Evolutionary conservation across 2,797 vertebrate genomes (phyloP).

Genomic region (Thunnus albacares): DNA sequence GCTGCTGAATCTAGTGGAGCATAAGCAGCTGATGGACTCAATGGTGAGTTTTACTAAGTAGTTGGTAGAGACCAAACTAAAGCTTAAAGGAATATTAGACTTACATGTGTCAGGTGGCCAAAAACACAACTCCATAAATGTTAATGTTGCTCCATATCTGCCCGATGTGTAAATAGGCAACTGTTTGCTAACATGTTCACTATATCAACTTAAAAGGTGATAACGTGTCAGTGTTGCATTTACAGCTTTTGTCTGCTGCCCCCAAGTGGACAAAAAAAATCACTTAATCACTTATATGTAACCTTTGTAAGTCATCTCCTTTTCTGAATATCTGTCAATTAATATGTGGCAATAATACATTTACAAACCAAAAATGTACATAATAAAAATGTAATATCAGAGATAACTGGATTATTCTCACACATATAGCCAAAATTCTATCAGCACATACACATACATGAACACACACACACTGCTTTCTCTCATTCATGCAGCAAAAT

Average conservation of each 20-base stretch:
- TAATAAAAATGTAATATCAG: background rate
- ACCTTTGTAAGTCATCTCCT: background rate
- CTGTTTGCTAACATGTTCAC: no score
- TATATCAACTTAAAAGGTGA: no score
- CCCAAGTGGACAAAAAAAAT: background rate
- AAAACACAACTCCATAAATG: background rate
- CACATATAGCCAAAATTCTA: background rate
- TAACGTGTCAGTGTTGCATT: no score
- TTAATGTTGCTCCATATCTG: background rate
- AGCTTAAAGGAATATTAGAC: background rate
- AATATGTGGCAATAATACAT: background rate
- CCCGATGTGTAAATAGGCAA: no score
- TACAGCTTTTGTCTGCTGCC: no score
- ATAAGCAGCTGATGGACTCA: background rate
- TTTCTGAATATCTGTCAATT: background rate
- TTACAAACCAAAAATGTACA: background rate
- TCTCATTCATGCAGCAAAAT: slow-evolving; percentile 64
- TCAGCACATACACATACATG: background rate
- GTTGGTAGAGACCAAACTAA: background rate
- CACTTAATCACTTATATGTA: background rate
- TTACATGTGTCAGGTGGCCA: background rate
- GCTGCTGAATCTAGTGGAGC: background rate
- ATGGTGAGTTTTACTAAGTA: background rate
- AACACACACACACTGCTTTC: slow-evolving; percentile 3
- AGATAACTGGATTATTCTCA: background rate